Percentiles rank a stretch among this genome's conserved stretches.
Conservation (phyloP, 2,797 vertebrate genomes). For the Melanogrammus aeglefinus region DNA sequence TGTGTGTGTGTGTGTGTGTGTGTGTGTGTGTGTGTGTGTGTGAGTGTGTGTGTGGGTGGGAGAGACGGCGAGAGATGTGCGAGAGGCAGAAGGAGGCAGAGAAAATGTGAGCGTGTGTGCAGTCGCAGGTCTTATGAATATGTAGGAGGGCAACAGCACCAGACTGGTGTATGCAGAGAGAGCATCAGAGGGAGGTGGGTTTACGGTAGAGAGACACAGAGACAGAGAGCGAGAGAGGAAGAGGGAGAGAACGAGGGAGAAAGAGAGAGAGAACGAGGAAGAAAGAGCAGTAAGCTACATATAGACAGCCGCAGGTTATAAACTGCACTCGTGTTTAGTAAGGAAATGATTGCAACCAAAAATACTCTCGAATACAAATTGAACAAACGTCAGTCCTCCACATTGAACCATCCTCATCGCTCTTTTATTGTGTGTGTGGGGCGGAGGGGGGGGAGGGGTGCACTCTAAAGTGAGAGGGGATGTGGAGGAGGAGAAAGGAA, state of each 20-base stretch:
- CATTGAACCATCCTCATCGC: background rate
- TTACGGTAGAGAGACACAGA: conserved; percentile 48
- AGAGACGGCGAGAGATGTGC: background rate
- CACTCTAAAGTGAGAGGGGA: background rate
- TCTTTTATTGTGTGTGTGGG: background rate
- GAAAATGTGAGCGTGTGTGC: conserved; percentile 6
- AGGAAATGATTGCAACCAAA: background rate
- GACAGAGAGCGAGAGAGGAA: no score
- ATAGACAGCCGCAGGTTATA: background rate
- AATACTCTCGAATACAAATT: background rate
- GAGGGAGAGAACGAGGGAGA: no score
- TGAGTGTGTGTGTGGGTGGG: background rate
- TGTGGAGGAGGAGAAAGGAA: conserved; percentile 11
- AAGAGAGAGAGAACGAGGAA: no score
- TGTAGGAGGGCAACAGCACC: conserved; percentile 17
- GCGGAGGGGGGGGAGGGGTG: conserved; percentile 16
- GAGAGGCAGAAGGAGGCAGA: background rate
- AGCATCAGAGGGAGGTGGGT: background rate
- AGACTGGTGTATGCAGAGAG: background rate
- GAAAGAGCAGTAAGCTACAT: background rate
- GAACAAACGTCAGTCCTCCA: background rate
- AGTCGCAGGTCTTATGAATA: conserved; percentile 9
- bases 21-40: conserved; percentile 15
- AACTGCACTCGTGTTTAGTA: background rate
- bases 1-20: conserved; percentile 10